Percentiles rank a stretch among this genome's conserved stretches.
These are phyloP conservation scores for Mesembrinibis cayennensis DNA, from an alignment of 2,113 vertebrate genomes.

Conservation along the genomic window DNA sequence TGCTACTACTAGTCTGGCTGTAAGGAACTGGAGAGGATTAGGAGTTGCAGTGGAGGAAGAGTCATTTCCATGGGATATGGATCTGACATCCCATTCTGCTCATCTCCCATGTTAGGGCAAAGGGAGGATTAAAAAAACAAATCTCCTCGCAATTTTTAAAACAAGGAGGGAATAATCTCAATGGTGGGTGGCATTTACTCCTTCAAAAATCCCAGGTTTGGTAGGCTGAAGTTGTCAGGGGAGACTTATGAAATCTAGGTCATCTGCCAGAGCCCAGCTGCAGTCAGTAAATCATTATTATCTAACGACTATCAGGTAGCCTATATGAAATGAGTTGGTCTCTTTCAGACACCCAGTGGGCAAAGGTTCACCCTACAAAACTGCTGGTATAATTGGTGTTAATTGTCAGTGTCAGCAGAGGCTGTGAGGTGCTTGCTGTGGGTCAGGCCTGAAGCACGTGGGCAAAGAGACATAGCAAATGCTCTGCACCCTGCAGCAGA, in stretches of 20 bases:
- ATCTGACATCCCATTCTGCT: background rate
- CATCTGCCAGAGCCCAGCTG: background rate
- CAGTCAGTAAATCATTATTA: constrained; percentile 11
- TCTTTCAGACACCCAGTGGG: background rate
- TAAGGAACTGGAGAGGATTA: background rate
- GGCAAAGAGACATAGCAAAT: background rate
- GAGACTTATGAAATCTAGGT: background rate
- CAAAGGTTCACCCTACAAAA: background rate
- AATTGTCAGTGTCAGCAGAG: constrained; percentile 4
- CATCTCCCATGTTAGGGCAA: background rate
- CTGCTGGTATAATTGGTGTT: background rate
- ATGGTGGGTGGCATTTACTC: background rate
- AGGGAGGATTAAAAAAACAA: background rate
- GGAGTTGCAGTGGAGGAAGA: background rate
- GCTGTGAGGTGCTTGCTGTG: background rate
- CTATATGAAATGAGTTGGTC: background rate
- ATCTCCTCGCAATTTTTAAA: background rate
- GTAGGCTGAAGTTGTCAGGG: background rate
- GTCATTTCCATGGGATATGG: background rate
- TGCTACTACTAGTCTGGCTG: background rate
- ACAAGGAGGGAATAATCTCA: background rate
- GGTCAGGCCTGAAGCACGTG: background rate
- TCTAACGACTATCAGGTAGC: background rate
- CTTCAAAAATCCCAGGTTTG: background rate
- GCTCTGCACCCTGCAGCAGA: background rate